These are phyloP conservation scores for Pardalotus punctatus DNA, from an alignment of 2,113 vertebrate genomes.

Conservation along the genomic window DNA sequence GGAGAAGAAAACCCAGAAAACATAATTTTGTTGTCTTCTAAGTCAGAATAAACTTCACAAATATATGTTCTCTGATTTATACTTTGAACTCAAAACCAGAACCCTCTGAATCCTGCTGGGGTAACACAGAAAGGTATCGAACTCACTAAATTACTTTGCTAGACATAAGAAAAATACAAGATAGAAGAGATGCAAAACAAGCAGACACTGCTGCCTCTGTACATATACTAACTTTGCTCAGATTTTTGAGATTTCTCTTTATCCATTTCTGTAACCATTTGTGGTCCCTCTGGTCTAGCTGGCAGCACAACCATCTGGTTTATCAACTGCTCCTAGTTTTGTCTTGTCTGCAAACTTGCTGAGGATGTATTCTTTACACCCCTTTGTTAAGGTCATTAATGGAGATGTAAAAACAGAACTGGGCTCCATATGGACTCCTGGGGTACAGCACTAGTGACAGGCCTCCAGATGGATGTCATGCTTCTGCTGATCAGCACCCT, in stretches of 20 bases:
- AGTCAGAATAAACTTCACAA: neutral
- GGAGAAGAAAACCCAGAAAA: neutral
- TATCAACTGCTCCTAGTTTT: neutral
- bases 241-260: neutral
- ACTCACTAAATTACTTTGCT: neutral
- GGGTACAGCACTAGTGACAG: neutral
- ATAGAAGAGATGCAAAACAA: neutral
- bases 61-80: neutral
- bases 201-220: neutral
- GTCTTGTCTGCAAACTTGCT: neutral
- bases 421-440: neutral
- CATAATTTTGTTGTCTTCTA: neutral
- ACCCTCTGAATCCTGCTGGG: neutral
- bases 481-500: neutral
- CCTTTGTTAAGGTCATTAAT: neutral
- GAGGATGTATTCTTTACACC: neutral
- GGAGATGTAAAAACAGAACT: neutral
- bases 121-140: neutral
- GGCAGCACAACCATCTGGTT: neutral
- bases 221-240: neutral
- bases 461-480: neutral
- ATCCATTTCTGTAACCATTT: neutral
- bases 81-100: neutral
- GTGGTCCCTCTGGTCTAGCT: neutral
- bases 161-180: neutral